A percentile compares a stretch with the other conserved stretches of the same genome.
These are phyloP conservation scores for Adelges cooleyi DNA, from an alignment of 1,140 invertebrate genomes.

Conservation along the genomic window DNA sequence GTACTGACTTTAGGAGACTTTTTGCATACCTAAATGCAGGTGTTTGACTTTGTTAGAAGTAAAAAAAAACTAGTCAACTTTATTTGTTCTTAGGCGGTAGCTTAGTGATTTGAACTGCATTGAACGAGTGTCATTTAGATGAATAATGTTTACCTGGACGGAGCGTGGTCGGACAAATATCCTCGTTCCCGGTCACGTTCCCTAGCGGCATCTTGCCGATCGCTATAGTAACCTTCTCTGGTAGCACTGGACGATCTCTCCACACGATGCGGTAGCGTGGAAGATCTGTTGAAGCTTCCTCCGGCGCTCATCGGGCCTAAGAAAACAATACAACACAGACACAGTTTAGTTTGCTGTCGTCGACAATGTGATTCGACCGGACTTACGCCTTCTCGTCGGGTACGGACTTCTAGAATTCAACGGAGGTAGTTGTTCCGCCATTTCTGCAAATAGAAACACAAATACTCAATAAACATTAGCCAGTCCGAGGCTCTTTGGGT, in stretches of 20 bases:
- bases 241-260: constrained; percentile 44
- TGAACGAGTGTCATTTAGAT: too few species aligned
- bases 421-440: constrained; percentile 69
- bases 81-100: too few species aligned
- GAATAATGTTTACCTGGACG: constrained; percentile 12
- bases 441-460: constrained; percentile 49
- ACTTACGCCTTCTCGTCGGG: constrained; percentile 67
- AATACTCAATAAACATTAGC: background rate
- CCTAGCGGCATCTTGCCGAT: constrained; percentile 66
- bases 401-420: constrained; percentile 72
- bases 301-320: constrained; percentile 22
- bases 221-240: constrained; percentile 72
- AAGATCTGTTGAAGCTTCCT: constrained; percentile 53
- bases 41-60: too few species aligned
- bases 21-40: too few species aligned
- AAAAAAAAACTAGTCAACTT: too few species aligned
- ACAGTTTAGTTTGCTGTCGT: too few species aligned
- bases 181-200: constrained; percentile 40
- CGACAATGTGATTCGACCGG: too few species aligned
- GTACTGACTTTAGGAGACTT: too few species aligned
- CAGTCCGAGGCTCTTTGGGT: background rate
- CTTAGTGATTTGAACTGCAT: too few species aligned
- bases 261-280: constrained; percentile 58
- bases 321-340: background rate
- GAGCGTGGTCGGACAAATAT: constrained; percentile 30